phyloP scores from a whole-genome alignment of 2,113 vertebrate species.

The Notarius lentiginosus region DNA sequence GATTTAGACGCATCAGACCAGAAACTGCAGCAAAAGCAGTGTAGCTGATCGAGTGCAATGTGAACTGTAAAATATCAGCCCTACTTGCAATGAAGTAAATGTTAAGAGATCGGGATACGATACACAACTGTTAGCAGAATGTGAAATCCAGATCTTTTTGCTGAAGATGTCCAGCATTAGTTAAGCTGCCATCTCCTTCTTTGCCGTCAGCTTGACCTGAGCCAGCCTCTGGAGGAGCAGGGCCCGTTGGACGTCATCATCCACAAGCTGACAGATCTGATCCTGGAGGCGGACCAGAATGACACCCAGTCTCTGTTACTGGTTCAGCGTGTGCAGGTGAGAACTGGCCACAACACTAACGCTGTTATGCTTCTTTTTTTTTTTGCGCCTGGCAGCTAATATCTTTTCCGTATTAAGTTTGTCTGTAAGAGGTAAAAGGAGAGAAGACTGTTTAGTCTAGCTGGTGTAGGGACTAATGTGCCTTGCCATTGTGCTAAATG shows the following conservation, averaged over 20 bases:
- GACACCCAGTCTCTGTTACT: conserved; percentile 89
- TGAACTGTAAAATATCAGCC: neutral
- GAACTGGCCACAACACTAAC: neutral
- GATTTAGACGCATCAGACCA: neutral
- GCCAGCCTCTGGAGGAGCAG: conserved; percentile 91
- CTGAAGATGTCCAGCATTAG: neutral
- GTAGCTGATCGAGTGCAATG: neutral
- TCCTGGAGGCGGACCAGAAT: conserved; percentile 97
- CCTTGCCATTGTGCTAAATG: neutral
- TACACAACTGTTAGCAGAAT: neutral
- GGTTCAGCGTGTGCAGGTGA: conserved; percentile 94
- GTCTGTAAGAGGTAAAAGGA: neutral
- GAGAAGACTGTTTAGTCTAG: neutral
- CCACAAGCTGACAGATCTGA: conserved; percentile 97
- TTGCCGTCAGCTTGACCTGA: conserved; percentile 84
- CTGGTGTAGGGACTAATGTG: neutral
- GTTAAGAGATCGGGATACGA: neutral
- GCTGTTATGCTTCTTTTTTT: neutral
- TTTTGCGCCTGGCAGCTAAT: neutral
- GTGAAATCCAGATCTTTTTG: neutral
- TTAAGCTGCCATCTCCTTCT: conserved; percentile 50
- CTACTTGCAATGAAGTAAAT: neutral
- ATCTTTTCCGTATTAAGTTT: neutral
- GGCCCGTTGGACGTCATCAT: conserved; percentile 97
- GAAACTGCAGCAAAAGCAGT: neutral